phyloP scores from a whole-genome alignment of 1,140 invertebrate species.

The Drosophila willistoni region DNA sequence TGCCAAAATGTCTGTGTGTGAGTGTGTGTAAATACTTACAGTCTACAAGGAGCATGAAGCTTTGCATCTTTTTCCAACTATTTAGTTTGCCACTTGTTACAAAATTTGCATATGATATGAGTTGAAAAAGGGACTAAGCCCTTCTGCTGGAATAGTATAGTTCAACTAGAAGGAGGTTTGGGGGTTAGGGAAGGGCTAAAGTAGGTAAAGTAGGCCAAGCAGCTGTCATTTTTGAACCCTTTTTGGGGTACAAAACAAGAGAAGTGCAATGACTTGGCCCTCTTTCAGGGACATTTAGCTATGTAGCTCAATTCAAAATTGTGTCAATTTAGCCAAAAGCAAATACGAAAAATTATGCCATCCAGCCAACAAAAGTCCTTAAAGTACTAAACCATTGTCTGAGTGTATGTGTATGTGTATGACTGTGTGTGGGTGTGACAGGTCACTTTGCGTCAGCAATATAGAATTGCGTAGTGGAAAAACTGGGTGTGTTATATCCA shows the following conservation, averaged over 20 bases:
- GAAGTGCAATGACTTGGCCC: constrained; percentile 66
- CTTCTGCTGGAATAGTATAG: constrained; percentile 8
- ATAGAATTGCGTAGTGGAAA: constrained; percentile 51
- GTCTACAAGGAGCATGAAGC: constrained; percentile 1
- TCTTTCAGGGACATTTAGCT: constrained; percentile 24
- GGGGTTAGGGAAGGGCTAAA: neutral
- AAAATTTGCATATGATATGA: constrained; percentile 49
- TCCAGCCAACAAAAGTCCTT: constrained; percentile 25
- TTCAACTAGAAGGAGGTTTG: constrained; percentile 3
- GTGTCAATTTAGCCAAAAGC: constrained; percentile 59
- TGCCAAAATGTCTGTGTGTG: neutral
- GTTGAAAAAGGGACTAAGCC: constrained; percentile 24
- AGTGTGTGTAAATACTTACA: constrained; percentile 6
- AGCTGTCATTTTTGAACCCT: constrained; percentile 56
- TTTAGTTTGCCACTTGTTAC: constrained; percentile 24
- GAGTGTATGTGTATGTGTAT: constrained; percentile 23
- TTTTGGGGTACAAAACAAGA: constrained; percentile 29
- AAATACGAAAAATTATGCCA: constrained; percentile 43
- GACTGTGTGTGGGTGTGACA: constrained; percentile 55
- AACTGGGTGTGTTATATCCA: constrained; percentile 38
- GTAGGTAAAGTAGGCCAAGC: constrained; percentile 64
- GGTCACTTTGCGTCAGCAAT: constrained; percentile 74
- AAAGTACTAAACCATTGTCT: constrained; percentile 13
- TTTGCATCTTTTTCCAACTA: constrained; percentile 1
- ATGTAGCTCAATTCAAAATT: constrained; percentile 43